phyloP scores from a whole-genome alignment of 2,797 vertebrate species.

The Ceryle rudis region DNA sequence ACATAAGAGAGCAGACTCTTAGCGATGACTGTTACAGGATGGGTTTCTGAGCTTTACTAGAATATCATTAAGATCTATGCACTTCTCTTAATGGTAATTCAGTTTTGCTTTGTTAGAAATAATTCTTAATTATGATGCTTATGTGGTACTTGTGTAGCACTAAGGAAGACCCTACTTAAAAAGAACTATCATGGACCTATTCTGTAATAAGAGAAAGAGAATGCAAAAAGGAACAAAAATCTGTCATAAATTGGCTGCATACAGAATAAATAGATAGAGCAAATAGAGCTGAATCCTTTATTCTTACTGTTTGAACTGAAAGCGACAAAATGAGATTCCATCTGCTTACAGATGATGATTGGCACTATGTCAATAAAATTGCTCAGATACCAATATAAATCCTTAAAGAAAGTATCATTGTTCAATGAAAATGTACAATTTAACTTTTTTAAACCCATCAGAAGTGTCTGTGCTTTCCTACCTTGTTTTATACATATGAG shows the following conservation, averaged over 20 bases:
- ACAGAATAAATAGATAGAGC: neutral
- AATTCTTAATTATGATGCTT: neutral
- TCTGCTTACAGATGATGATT: neutral
- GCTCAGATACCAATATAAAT: neutral
- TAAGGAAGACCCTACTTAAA: neutral
- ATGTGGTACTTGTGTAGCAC: neutral
- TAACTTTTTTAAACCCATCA: neutral
- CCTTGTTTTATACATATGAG: neutral
- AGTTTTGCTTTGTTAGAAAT: conserved; percentile 25
- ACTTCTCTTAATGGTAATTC: conserved; percentile 12
- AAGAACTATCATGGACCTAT: neutral
- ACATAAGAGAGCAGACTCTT: neutral
- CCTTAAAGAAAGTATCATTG: neutral
- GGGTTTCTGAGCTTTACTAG: neutral
- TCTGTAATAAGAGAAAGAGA: neutral
- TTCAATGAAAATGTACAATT: conserved; percentile 7
- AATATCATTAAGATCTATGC: neutral
- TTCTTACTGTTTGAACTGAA: neutral
- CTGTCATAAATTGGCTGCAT: neutral
- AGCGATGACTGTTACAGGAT: neutral
- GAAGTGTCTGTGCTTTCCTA: neutral
- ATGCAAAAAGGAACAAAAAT: neutral
- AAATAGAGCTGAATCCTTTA: neutral
- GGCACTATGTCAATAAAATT: neutral
- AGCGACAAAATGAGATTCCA: neutral